A percentile compares a stretch with the other conserved stretches of the same genome.
phyloP scores from a whole-genome alignment of 2,797 vertebrate species.

The Cirrhinus mrigala region DNA sequence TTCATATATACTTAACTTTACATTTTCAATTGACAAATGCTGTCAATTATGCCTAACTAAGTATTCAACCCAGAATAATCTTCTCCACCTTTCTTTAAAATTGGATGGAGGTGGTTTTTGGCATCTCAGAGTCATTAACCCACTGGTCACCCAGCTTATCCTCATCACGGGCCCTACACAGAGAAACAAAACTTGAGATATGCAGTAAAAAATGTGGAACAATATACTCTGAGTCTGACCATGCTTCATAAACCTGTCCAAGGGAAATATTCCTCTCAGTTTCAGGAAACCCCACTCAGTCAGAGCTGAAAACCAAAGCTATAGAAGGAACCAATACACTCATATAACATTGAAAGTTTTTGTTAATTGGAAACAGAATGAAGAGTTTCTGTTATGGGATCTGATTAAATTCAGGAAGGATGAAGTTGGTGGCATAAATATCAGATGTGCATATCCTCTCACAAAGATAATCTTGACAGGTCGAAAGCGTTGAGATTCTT shows the following conservation, averaged over 20 bases:
- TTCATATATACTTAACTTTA: too few relatives aligned
- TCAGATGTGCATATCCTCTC: slow-evolving; percentile 4
- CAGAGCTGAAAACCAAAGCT: slow-evolving; percentile 52
- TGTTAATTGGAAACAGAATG: slow-evolving; percentile 28
- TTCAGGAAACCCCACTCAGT: slow-evolving; percentile 61
- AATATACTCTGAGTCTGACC: slow-evolving; percentile 58
- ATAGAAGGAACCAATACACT: slow-evolving; percentile 53
- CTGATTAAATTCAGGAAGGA: slow-evolving; percentile 2
- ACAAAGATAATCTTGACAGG: slow-evolving; percentile 29
- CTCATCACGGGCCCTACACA: slow-evolving; percentile 43
- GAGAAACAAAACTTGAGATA: slow-evolving; percentile 58
- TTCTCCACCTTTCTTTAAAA: slow-evolving; percentile 47
- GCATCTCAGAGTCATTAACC: slow-evolving; percentile 57
- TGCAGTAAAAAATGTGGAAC: slow-evolving; percentile 57
- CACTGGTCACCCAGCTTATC: slow-evolving; percentile 42
- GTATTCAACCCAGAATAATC: background rate
- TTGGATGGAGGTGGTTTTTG: slow-evolving; percentile 69
- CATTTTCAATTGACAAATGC: too few relatives aligned
- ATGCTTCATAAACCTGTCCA: slow-evolving; percentile 58
- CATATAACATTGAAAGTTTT: slow-evolving; percentile 39
- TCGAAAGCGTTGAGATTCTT: slow-evolving; percentile 37
- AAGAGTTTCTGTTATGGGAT: slow-evolving; percentile 24
- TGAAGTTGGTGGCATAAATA: slow-evolving; percentile 23
- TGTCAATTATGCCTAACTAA: too few relatives aligned
- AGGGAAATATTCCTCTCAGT: slow-evolving; percentile 62